phyloP scores from a whole-genome alignment of 2,888 invertebrate species.

The Amiota communis region DNA sequence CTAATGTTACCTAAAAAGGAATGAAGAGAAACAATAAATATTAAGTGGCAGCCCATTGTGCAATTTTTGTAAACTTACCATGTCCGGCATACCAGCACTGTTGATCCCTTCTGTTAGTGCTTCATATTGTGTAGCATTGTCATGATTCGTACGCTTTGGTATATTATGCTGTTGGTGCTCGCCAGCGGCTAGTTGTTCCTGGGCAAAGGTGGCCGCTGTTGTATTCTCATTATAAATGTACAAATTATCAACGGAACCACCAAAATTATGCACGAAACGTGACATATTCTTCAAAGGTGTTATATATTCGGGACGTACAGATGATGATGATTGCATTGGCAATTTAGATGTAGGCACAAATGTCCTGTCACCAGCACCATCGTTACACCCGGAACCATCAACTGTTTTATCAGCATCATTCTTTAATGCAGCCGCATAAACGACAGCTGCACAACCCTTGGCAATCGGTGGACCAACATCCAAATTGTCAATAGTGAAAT shows the following conservation, averaged over 20 bases:
- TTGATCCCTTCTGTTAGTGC: background rate
- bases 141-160: background rate
- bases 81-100: constrained; percentile 43
- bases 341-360: background rate
- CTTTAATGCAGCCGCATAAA: constrained; percentile 80
- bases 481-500: constrained; percentile 77
- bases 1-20: constrained; percentile 32
- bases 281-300: constrained; percentile 72
- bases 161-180: background rate
- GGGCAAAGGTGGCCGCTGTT: constrained; percentile 60
- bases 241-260: constrained; percentile 71
- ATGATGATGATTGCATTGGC: constrained; percentile 41
- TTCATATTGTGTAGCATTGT: background rate
- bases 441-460: constrained; percentile 87
- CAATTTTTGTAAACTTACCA: constrained; percentile 44
- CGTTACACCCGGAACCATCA: constrained; percentile 3
- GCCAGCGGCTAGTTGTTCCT: constrained; percentile 40
- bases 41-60: background rate
- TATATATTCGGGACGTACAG: constrained; percentile 61
- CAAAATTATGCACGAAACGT: constrained; percentile 72
- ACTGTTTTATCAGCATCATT: background rate
- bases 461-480: constrained; percentile 82
- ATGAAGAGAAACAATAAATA: background rate
- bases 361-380: background rate
- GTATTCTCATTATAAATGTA: constrained; percentile 62